A percentile compares a stretch with the other conserved stretches of the same genome.
phyloP scores from a whole-genome alignment of 2,113 vertebrate genomes.

The Psittacus erithacus region DNA sequence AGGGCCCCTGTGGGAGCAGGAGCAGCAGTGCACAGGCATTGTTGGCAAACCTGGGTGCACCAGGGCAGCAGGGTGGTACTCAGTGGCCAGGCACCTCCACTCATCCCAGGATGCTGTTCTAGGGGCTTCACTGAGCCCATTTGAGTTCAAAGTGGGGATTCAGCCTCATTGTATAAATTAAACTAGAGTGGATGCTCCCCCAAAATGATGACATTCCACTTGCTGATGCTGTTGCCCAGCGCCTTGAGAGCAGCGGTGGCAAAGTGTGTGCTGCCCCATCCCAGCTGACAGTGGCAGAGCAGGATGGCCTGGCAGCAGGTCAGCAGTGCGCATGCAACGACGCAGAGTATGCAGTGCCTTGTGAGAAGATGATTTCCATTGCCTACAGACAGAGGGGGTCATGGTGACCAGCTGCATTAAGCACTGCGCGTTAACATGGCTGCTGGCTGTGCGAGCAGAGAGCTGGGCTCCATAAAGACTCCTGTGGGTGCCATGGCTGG shows the following conservation, averaged over 20 bases:
- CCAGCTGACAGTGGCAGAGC: neutral
- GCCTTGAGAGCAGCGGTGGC: neutral
- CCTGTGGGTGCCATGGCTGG: fast-evolving
- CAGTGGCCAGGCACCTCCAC: neutral
- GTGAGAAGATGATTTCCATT: neutral
- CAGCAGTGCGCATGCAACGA: neutral
- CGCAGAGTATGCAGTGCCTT: neutral
- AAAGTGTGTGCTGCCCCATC: neutral
- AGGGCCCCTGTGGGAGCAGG: neutral
- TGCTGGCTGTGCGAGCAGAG: neutral
- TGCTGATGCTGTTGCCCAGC: neutral
- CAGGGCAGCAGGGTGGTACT: neutral
- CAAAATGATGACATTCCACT: neutral
- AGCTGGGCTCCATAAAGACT: neutral
- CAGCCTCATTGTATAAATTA: neutral
- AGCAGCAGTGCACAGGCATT: neutral
- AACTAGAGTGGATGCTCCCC: neutral
- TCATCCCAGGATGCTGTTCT: neutral
- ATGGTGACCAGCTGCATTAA: neutral
- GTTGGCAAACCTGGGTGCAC: neutral
- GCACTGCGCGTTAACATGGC: neutral
- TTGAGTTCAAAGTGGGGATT: neutral
- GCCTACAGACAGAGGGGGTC: fast-evolving
- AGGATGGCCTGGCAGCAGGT: neutral
- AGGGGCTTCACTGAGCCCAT: neutral